Evolutionary conservation across 2,113 vertebrate genomes (phyloP), one percentile per base, ranked within the genome.

Genomic region (Rhinoptilus africanus): DNA sequence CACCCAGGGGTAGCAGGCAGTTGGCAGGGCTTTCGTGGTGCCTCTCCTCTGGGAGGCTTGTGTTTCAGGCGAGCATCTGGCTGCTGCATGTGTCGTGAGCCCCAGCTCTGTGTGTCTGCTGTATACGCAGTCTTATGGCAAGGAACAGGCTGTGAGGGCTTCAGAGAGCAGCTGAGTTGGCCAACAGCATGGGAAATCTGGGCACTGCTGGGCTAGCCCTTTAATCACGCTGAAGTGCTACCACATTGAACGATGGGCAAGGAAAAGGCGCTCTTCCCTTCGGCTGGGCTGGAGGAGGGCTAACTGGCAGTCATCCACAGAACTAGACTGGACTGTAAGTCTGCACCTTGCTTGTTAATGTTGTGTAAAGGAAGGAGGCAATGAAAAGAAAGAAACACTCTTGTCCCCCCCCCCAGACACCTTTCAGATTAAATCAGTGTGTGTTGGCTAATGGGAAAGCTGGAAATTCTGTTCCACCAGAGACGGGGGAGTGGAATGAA

Each of bases 351-450:
- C 22, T 57, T 74, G n/a, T 47, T 67, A 56, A 4, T 16, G 8
- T n/a, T 41, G 32, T 5, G 2, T 81, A 72, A 84, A 92, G 63
- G 59, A 73, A 67, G 28, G 16, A 78, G 43, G 53, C 39, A 37
- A 84, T 15, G 32, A 77, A 77, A 93, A 79, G 26, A 47, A 95
- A 69, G n/a, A 39, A 78, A 66, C 7, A 10, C 26, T 88, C 28
- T 80, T 84, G 30, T 66, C 54, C 37, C 35, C 1, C 47, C 47
- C 32, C 24, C 56, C 37, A 1, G 22, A 28, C 0, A 0, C n/a
- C 60, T 94, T 91, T 95, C 69, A 71, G 83, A 64, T 88, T 68
- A 68, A 88, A 86, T 89, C 37, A 35, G 39, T 89, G 50, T 85
- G 81, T 81, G 51, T 39, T 81, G 66, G 76, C 56, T 78, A 84